Base-by-base conservation (phyloP, 2,888 invertebrate species). In the Xanthia icteritia region DNA sequence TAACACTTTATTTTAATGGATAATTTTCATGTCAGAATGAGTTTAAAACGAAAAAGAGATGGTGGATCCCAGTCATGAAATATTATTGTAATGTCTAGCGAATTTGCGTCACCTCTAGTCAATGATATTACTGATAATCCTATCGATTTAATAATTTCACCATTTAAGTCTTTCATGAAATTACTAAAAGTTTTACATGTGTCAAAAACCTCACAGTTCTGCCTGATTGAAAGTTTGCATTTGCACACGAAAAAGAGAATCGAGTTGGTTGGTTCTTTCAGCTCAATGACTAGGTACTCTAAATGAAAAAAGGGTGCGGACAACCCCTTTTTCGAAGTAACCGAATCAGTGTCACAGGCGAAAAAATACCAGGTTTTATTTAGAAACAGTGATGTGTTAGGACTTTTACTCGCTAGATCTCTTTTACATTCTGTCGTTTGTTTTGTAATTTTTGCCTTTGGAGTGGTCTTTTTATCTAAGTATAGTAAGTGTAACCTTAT, bases 221-320 rank as follows among this genome's bases (percentile, higher is more conserved):
- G 58, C 39, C 65, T 73, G 73, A 79, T 78, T 78, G 66, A 70
- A 70, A 70, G 61, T 78, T 54, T 45, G n/a, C 15, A 48, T 36
- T 71, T 64, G 48, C 65, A 63, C 81, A 61, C 27, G 67, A 80
- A 83, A 83, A 83, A 73, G 75, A 76, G 84, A 80, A 71, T 56
- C 15, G 48, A 79, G 75, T 61, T n/a, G 80, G 71, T 31, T 79
- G 82, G 81, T 76, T 84, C 84, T 85, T 74, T 79, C 83, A 75
- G 71, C 72, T 81, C 80, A 87, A 87, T 85, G 87, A 69, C 76
- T 77, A 73, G 83, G 80, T 85, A 73, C 69, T 75, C 85, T 73
- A 66, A 64, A 71, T 77, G 23, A 78, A 83, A 86, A 84, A 81
- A 74, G 71, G 63, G 77, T 75, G 69, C 66, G 45, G 45, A 60